Conservation (phyloP, 1,140 invertebrate genomes). For the Maconellicoccus hirsutus region DNA sequence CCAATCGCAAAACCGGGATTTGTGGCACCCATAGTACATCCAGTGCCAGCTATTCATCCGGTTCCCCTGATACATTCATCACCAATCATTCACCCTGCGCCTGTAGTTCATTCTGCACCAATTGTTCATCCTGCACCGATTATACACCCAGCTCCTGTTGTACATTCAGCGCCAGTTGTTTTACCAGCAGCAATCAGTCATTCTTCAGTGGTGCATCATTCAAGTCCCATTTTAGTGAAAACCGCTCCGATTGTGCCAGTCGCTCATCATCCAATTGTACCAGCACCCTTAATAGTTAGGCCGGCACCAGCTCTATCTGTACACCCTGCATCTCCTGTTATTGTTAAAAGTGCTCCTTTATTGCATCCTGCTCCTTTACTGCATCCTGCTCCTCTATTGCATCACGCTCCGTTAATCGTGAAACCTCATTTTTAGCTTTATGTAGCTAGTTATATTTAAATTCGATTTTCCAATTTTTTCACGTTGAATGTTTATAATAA, state of each 20-base stretch:
- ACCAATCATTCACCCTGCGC: not conserved
- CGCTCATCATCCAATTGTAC: not conserved
- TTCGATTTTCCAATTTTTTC: no score
- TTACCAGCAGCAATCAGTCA: not conserved
- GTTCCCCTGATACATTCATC: not conserved
- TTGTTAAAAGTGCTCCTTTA: not conserved
- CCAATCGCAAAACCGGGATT: conserved; percentile 3
- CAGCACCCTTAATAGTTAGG: not conserved
- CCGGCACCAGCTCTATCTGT: not conserved
- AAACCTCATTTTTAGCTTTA: no score
- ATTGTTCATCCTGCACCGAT: not conserved
- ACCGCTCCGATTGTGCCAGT: conserved; percentile 1
- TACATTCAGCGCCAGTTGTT: not conserved
- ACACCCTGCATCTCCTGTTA: not conserved
- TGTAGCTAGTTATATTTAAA: no score
- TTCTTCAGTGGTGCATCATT: not conserved
- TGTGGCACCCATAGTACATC: not conserved
- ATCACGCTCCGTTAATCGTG: not conserved
- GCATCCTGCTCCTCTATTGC: not conserved
- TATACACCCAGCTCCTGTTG: not conserved
- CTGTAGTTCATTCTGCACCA: not conserved
- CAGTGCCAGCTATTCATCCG: not conserved
- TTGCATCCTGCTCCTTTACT: conserved; percentile 5
- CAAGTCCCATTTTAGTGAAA: not conserved
- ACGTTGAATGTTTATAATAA: no score